Evolutionary conservation across 1,140 invertebrate genomes (phyloP), one percentile per base, ranked within the genome.

Genomic region (Leucophenga varia): DNA sequence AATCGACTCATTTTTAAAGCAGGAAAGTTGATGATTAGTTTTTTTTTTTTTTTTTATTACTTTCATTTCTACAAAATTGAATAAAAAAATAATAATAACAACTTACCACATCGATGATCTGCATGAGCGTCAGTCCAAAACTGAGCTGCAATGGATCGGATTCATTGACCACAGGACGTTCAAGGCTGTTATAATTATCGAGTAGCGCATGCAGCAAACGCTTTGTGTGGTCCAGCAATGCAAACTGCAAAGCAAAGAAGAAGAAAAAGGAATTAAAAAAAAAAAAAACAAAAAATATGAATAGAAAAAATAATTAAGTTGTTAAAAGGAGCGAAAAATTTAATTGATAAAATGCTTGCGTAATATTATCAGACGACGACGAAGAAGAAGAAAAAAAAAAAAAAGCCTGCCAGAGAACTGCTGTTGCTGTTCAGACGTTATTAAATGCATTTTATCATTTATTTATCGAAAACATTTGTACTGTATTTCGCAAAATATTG

Each of bases 61-160:
- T n/a, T n/a, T n/a, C 25, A 30, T 8, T 8, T 30, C n/a, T 30
- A 30, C 25, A 30, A 30, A 30, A 30, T 30, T 30, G 25, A 35
- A 35, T 16, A 35, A 35, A 12, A 12, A 6, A 35, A 35, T 12
- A 12, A 16, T 38, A 39, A 19, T 30, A 30, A 46, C 9, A 43
- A 87, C 90, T 86, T 84, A 98, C 97, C 86, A 99, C 95, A 83
- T 99, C 97, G 78, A 99, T 98, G 77, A 99, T 97, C 85, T 99
- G 97, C 87, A 97, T 97, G 63, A 99, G 86, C 61, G 93, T 96
- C 74, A 98, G 86, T 69, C 94, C 94, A 79, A 99, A 96, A 79
- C 86, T 93, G 75, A 99, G 87, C 78, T 90, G 85, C 59, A 98
- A 85, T 67, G 95, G 90, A 74, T 97, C 90, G 64, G 91, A 91